Evolutionary conservation across 2,113 vertebrate genomes (phyloP).

Genomic region (Leucosticte australis): DNA sequence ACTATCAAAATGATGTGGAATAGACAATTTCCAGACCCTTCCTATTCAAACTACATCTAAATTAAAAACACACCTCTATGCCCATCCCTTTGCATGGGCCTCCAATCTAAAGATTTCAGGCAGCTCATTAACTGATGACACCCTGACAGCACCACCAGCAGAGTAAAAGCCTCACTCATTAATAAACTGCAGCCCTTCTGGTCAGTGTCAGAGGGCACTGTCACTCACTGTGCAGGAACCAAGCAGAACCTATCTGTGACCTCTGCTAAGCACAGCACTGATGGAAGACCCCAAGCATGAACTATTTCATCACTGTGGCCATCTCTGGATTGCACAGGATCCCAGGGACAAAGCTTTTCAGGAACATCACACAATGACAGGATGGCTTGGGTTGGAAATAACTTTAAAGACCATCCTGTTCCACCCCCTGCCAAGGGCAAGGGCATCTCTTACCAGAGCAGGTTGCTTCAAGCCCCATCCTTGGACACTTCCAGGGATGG

Average conservation of each 20-base stretch:
- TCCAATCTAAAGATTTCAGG: background rate
- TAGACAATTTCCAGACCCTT: accelerated
- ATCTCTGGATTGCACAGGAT: background rate
- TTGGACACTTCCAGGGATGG: background rate
- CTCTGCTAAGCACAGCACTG: background rate
- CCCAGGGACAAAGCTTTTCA: no score
- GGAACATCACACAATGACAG: background rate
- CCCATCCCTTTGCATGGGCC: accelerated
- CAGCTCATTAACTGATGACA: background rate
- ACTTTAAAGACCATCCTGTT: background rate
- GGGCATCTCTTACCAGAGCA: background rate
- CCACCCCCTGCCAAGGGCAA: background rate
- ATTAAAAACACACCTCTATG: background rate
- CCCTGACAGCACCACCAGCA: accelerated
- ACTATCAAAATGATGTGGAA: accelerated
- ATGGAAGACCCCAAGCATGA: accelerated
- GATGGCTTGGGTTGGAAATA: background rate
- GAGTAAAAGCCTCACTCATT: accelerated
- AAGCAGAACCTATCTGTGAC: accelerated
- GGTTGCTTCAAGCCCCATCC: accelerated
- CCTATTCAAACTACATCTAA: background rate
- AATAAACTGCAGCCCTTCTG: accelerated
- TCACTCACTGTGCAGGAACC: accelerated
- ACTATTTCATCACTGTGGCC: background rate
- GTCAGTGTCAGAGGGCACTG: background rate